Conservation (phyloP, 2,888 invertebrate genomes). For the Gastracanthus pulcherrimus region DNA sequence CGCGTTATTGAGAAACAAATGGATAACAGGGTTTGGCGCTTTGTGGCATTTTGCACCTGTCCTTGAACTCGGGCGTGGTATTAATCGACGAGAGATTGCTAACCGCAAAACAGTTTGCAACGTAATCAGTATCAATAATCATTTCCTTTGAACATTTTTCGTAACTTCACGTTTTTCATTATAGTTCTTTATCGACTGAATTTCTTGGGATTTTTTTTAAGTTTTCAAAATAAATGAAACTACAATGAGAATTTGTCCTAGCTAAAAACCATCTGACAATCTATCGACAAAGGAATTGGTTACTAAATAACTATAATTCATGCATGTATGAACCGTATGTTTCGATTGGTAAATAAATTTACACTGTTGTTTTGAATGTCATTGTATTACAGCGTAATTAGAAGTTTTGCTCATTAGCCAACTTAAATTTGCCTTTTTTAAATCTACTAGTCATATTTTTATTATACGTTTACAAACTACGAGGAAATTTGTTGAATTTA, state of each 20-base stretch:
- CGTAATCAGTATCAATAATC: conserved; percentile 14
- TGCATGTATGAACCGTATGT: conserved; percentile 29
- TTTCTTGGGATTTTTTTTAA: not conserved
- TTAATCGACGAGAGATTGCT: conserved; percentile 17
- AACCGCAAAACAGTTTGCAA: conserved; percentile 33
- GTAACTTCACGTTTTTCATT: not conserved
- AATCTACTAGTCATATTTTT: conserved; percentile 15
- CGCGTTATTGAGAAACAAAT: not conserved
- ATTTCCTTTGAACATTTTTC: not conserved
- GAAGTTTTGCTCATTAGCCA: conserved; percentile 53
- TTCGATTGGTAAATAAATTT: conserved; percentile 10
- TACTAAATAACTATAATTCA: conserved; percentile 40
- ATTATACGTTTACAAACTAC: not conserved
- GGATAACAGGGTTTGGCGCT: not conserved
- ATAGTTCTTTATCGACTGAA: not conserved
- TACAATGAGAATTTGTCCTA: not conserved
- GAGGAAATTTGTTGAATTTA: conserved; percentile 3
- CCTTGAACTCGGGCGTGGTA: conserved; percentile 30
- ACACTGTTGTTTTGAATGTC: conserved; percentile 19
- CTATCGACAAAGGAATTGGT: conserved; percentile 20
- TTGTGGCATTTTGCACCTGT: not conserved
- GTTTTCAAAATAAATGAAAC: not conserved
- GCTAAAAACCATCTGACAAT: not conserved
- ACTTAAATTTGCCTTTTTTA: conserved; percentile 16
- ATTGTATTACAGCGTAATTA: conserved; percentile 48